Evolutionary conservation across 2,113 vertebrate genomes (phyloP).

Genomic region (Rissa tridactyla): DNA sequence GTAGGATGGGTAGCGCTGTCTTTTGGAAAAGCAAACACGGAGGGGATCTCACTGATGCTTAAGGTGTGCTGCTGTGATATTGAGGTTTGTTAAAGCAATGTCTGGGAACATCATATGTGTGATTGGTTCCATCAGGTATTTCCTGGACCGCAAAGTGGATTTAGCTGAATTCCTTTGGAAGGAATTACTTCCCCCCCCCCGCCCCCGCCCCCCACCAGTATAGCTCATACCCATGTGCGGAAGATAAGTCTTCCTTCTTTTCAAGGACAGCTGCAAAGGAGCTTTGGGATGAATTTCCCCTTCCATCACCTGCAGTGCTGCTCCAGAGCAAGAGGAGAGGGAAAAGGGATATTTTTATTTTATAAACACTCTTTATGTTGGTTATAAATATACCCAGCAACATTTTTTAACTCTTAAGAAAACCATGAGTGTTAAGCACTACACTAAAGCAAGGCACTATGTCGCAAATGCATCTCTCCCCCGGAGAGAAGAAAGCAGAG

Average conservation of each 20-base stretch:
- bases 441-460: not conserved
- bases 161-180: not conserved
- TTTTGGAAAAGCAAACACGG: not conserved
- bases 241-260: not conserved
- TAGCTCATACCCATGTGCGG: not conserved
- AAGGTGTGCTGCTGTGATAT: not conserved
- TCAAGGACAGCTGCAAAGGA: not conserved
- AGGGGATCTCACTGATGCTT: not conserved
- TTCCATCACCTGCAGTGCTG: rapidly evolving
- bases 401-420: not conserved
- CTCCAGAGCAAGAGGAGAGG: not conserved
- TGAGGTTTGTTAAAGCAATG: not conserved
- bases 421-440: not conserved
- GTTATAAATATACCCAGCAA: not conserved
- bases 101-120: not conserved
- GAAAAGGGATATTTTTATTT: not conserved
- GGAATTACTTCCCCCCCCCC: not conserved
- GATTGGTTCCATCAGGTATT: not conserved
- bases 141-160: not conserved
- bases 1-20: not conserved
- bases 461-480: not conserved
- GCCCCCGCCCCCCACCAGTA: not conserved
- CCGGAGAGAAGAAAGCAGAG: not conserved
- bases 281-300: not conserved
- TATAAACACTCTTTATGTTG: not conserved